Evolutionary conservation across 1,140 invertebrate genomes (phyloP).

Genomic region (Lordiphosa mommai): DNA sequence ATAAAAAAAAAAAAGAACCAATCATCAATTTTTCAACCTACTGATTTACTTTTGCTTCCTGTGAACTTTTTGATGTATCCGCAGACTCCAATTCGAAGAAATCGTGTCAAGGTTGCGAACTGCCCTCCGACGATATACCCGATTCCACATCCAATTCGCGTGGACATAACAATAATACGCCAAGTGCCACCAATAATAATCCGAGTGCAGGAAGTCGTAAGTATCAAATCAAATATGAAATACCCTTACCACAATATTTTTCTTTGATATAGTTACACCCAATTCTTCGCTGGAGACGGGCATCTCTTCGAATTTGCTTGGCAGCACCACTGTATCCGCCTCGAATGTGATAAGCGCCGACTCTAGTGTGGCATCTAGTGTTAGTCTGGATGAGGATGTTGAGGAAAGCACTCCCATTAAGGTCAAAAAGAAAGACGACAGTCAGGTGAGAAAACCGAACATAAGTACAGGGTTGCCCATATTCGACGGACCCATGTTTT

Average conservation of each 20-base stretch:
- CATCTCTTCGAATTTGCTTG: slow-evolving; percentile 72
- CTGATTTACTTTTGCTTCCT: slow-evolving; percentile 52
- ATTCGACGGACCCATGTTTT: no score
- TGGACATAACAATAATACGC: slow-evolving; percentile 88
- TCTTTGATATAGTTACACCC: slow-evolving; percentile 56
- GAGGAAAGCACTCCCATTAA: slow-evolving; percentile 76
- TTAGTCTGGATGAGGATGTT: slow-evolving; percentile 74
- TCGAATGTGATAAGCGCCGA: slow-evolving; percentile 79
- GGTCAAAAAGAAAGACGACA: slow-evolving; percentile 78
- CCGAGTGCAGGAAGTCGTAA: slow-evolving; percentile 77
- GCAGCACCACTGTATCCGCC: slow-evolving; percentile 71
- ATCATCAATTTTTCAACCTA: slow-evolving; percentile 64
- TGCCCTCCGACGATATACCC: slow-evolving; percentile 86
- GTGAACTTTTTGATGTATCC: slow-evolving; percentile 16
- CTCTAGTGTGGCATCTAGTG: slow-evolving; percentile 78
- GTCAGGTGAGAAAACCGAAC: slow-evolving; percentile 52
- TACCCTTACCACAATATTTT: neutral
- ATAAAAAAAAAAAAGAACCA: slow-evolving; percentile 55
- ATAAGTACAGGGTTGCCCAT: no score
- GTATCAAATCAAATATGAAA: neutral
- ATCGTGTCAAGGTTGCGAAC: slow-evolving; percentile 93
- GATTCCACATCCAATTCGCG: slow-evolving; percentile 85
- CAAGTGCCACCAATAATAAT: slow-evolving; percentile 88
- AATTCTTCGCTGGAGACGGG: slow-evolving; percentile 78
- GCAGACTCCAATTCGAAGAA: slow-evolving; percentile 84